phyloP scores from a whole-genome alignment of 2,888 invertebrate species.

The Ornithoptera priamus region DNA sequence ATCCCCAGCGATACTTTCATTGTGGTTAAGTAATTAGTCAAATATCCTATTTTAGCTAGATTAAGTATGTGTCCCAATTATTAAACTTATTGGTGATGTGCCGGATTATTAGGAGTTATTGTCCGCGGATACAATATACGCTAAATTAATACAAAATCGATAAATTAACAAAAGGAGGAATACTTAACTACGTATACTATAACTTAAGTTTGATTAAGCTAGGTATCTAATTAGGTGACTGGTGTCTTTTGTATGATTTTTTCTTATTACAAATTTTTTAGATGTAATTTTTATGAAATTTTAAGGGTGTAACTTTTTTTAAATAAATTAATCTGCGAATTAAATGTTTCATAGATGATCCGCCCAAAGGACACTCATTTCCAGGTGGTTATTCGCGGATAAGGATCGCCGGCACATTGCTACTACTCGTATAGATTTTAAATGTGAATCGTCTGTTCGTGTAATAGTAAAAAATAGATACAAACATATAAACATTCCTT shows the following conservation, averaged over 20 bases:
- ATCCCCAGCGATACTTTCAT: background rate
- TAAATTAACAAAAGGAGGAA: no score
- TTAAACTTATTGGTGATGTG: conserved; percentile 14
- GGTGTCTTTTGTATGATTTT: no score
- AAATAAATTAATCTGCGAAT: no score
- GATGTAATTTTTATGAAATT: no score
- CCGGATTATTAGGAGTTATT: background rate
- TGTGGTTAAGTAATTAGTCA: background rate
- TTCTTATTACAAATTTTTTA: no score
- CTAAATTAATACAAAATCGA: no score
- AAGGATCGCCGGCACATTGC: background rate
- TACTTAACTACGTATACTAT: no score
- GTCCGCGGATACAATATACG: background rate
- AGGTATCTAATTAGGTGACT: no score
- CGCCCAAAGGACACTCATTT: no score
- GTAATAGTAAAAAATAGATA: conserved; percentile 3
- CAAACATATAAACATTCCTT: conserved; percentile 17
- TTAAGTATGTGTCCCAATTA: conserved; percentile 15
- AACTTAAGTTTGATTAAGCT: no score
- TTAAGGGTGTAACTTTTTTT: no score
- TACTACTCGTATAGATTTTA: background rate
- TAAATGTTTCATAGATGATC: no score
- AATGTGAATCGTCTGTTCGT: conserved; percentile 13
- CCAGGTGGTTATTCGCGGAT: background rate
- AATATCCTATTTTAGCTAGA: conserved; percentile 10